Evolutionary conservation across 2,888 invertebrate species (phyloP).

Genomic region (Silvanus unidentatus): DNA sequence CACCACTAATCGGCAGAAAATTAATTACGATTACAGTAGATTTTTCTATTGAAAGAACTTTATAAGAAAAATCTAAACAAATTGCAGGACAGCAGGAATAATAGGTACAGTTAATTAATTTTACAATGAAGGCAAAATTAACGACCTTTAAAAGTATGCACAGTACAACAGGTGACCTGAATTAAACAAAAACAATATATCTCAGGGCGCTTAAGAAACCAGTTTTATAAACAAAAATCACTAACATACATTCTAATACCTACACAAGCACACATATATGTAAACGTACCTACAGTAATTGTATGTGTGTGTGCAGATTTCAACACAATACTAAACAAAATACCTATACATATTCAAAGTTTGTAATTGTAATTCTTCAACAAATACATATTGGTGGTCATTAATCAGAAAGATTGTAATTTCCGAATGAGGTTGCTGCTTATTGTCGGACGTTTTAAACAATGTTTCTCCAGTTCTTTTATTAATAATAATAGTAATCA

Average conservation of each 20-base stretch:
- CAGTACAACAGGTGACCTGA: conserved; percentile 14
- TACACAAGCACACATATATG: no score
- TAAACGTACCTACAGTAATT: no score
- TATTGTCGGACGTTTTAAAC: conserved; percentile 1
- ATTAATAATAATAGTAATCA: conserved; percentile 3
- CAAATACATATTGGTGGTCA: conserved; percentile 5
- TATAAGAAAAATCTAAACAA: no score
- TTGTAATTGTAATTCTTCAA: conserved; percentile 6
- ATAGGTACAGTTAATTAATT: no score
- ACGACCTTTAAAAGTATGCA: conserved; percentile 23
- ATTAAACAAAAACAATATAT: conserved; percentile 15
- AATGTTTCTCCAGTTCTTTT: conserved; percentile 1
- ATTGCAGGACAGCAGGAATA: no score
- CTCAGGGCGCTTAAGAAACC: conserved; percentile 16
- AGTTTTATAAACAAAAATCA: conserved; percentile 15
- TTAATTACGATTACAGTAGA: no score
- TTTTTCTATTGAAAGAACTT: no score
- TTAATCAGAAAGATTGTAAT: conserved; percentile 4
- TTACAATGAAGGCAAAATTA: conserved; percentile 11
- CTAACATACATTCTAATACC: conserved; percentile 18
- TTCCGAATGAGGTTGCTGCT: conserved; percentile 5
- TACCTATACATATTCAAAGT: not conserved
- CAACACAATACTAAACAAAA: conserved; percentile 6
- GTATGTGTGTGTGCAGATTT: conserved; percentile 12
- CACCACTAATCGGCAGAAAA: no score